Evolutionary conservation across 2,888 invertebrate genomes (phyloP).

Genomic region (Spodoptera littoralis): DNA sequence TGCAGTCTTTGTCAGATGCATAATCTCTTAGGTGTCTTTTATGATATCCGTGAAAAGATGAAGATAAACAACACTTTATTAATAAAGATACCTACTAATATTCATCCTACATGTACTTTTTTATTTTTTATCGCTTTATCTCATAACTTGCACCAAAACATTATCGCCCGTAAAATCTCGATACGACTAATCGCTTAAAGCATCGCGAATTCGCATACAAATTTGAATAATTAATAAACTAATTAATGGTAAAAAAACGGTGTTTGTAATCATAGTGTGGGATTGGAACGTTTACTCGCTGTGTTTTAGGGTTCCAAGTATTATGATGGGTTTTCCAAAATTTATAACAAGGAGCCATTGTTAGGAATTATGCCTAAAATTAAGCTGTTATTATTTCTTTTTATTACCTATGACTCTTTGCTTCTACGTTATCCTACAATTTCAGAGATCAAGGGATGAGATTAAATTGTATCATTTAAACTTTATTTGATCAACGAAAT

Average conservation of each 20-base stretch:
- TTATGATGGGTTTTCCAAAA: slow-evolving; percentile 1
- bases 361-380: too few relatives aligned
- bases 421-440: too few relatives aligned
- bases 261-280: slow-evolving; percentile 76
- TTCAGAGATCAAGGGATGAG: too few relatives aligned
- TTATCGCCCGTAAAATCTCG: slow-evolving; percentile 71
- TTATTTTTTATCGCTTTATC: slow-evolving; percentile 36
- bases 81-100: background rate
- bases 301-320: slow-evolving; percentile 36
- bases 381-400: too few relatives aligned
- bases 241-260: slow-evolving; percentile 81
- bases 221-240: slow-evolving; percentile 87
- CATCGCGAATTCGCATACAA: slow-evolving; percentile 84
- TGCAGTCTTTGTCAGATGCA: too few relatives aligned
- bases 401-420: too few relatives aligned
- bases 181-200: slow-evolving; percentile 82
- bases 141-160: slow-evolving; percentile 21
- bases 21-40: too few relatives aligned
- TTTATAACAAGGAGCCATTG: too few relatives aligned
- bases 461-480: too few relatives aligned
- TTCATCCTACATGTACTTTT: slow-evolving; percentile 1
- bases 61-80: too few relatives aligned
- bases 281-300: slow-evolving; percentile 59
- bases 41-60: too few relatives aligned
- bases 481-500: too few relatives aligned